A percentile compares a stretch with the other conserved stretches of the same genome.
These are phyloP conservation scores for Meghimatium bilineatum DNA, from an alignment of 2,888 invertebrate genomes.

Conservation along the genomic window DNA sequence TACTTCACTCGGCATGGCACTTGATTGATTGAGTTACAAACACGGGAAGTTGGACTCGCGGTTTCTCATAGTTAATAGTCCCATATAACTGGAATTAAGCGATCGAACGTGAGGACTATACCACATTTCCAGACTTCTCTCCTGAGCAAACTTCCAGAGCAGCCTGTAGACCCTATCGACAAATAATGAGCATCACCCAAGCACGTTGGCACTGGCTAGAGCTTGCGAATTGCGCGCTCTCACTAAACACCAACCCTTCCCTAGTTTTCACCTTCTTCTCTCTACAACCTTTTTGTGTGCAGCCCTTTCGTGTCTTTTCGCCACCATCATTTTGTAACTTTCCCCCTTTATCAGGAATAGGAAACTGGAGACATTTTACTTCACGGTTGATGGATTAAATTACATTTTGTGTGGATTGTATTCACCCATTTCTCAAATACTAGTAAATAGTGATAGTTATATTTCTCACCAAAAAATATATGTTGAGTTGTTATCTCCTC, in stretches of 20 bases:
- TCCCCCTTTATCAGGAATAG: background rate
- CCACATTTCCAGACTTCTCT: background rate
- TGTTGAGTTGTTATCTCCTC: background rate
- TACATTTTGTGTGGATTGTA: background rate
- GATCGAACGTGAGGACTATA: slow-evolving; percentile 31
- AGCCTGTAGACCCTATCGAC: slow-evolving; percentile 22
- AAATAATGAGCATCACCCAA: slow-evolving; percentile 15
- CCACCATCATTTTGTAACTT: background rate
- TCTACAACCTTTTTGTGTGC: background rate
- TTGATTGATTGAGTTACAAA: background rate
- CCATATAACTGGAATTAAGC: slow-evolving; percentile 12
- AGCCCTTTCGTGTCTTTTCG: background rate
- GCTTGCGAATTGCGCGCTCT: slow-evolving; percentile 24
- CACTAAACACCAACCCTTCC: slow-evolving; percentile 6
- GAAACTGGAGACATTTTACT: background rate
- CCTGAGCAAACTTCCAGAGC: background rate
- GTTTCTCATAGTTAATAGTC: background rate
- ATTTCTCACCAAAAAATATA: background rate
- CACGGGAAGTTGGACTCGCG: background rate
- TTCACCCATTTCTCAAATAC: background rate
- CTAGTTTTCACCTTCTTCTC: background rate
- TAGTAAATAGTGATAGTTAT: background rate
- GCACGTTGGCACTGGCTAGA: slow-evolving; percentile 28
- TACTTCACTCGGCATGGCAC: too few species aligned
- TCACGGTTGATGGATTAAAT: background rate